Percentiles rank a stretch among this genome's conserved stretches.
Conservation (phyloP, 1,140 invertebrate genomes). For the Zaprionus nigranus region DNA sequence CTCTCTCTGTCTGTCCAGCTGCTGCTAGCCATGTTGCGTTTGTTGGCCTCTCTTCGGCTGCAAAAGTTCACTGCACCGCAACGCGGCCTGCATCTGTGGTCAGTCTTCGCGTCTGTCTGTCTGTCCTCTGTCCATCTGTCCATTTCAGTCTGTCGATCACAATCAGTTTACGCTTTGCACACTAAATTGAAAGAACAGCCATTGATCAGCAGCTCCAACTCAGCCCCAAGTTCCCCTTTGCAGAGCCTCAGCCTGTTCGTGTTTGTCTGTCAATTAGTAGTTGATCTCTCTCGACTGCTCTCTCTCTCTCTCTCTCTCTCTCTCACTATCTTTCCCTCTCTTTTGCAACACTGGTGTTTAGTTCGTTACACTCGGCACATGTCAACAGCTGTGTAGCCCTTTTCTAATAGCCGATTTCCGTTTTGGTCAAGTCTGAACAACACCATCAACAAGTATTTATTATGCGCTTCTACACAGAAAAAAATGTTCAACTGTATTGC, state of each 20-base stretch:
- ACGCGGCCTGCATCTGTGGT: conserved; percentile 54
- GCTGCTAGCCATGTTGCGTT: conserved; percentile 65
- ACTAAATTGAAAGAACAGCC: conserved; percentile 74
- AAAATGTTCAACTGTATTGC: neutral
- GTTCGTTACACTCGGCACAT: conserved; percentile 31
- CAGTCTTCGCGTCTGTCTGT: conserved; percentile 32
- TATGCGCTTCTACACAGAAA: conserved; percentile 10
- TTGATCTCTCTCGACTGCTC: conserved; percentile 38
- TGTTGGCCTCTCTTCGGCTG: conserved; percentile 65
- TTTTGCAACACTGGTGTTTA: conserved; percentile 53
- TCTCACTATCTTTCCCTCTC: conserved; percentile 3
- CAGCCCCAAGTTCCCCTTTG: conserved; percentile 3
- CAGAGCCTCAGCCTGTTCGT: neutral
- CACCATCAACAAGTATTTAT: conserved; percentile 56
- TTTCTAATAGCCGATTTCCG: conserved; percentile 70
- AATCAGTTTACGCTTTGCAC: conserved; percentile 78
- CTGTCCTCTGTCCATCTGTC: conserved; percentile 15
- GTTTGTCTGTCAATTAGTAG: conserved; percentile 54
- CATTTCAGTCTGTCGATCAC: conserved; percentile 63
- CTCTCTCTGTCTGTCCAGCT: conserved; percentile 1
- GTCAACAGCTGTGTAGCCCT: conserved; percentile 62
- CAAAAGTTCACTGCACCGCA: conserved; percentile 45
- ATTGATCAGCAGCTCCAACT: conserved; percentile 60
- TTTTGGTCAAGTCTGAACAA: conserved; percentile 51
- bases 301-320: neutral